phyloP scores from a whole-genome alignment of 2,113 vertebrate genomes.

The Laticauda colubrina region DNA sequence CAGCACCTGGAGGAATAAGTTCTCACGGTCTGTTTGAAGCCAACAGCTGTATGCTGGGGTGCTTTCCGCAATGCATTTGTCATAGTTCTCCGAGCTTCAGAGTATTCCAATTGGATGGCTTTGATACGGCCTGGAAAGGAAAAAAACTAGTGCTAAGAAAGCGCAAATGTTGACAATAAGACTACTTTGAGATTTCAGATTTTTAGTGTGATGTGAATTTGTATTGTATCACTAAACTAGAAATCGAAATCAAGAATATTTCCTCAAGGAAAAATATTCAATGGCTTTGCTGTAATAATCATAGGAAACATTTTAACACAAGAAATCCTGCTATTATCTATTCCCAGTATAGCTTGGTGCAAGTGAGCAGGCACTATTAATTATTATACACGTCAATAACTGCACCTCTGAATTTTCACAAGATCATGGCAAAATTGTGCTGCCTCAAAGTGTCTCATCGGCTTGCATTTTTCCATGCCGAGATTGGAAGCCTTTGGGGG shows the following conservation, averaged over 20 bases:
- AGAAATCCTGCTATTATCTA: background rate
- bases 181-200: too few relatives aligned
- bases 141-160: background rate
- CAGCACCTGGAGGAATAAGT: rapidly evolving
- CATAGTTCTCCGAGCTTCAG: conserved; percentile 90
- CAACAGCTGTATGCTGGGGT: conserved; percentile 93
- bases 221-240: background rate
- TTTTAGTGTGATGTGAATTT: background rate
- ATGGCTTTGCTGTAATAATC: background rate
- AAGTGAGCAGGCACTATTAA: background rate
- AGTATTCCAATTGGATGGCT: conserved; percentile 96
- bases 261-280: background rate
- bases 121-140: conserved; percentile 87
- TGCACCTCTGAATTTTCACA: too few relatives aligned
- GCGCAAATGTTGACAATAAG: background rate
- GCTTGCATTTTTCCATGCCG: too few relatives aligned
- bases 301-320: background rate
- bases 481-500: too few relatives aligned
- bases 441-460: too few relatives aligned
- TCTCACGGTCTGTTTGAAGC: conserved; percentile 94
- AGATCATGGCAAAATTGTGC: too few relatives aligned
- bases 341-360: background rate
- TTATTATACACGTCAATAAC: background rate
- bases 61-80: conserved; percentile 96
- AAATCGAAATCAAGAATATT: background rate